A percentile compares a stretch with the other conserved stretches of the same genome.
These are phyloP conservation scores for Microctenopoma steveboyesi DNA, from an alignment of 2,797 vertebrate species.

Conservation along the genomic window DNA sequence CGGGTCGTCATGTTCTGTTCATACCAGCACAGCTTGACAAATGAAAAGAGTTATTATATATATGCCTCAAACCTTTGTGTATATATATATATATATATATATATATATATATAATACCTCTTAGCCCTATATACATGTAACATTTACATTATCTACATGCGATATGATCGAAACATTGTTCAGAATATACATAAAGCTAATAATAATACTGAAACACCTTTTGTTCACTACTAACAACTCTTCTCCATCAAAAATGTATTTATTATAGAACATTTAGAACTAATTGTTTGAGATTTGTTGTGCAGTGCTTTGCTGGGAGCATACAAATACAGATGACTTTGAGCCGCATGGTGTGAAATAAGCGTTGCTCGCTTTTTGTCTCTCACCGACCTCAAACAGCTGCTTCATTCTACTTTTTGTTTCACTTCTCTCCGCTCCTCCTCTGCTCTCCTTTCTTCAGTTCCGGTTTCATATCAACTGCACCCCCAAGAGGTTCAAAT, in stretches of 20 bases:
- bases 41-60: too few relatives aligned
- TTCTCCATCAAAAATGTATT: too few relatives aligned
- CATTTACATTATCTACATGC: not conserved
- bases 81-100: too few relatives aligned
- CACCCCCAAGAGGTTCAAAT: constrained; percentile 65
- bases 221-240: not conserved
- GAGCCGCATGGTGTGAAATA: not conserved
- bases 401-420: constrained; percentile 2
- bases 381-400: not conserved
- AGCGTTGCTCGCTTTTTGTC: not conserved
- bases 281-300: too few relatives aligned
- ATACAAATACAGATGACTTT: not conserved
- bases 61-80: too few relatives aligned
- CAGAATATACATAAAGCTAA: not conserved
- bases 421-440: constrained; percentile 11
- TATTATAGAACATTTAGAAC: too few relatives aligned
- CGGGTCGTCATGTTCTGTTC: not conserved
- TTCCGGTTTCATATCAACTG: constrained; percentile 63
- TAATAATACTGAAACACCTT: not conserved
- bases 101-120: too few relatives aligned
- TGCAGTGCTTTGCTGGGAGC: too few relatives aligned
- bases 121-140: too few relatives aligned
- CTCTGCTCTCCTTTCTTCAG: constrained; percentile 51
- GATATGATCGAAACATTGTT: too few relatives aligned
- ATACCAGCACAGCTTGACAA: too few relatives aligned